phyloP scores from a whole-genome alignment of 2,888 invertebrate genomes.

The Eristalis pertinax region DNA sequence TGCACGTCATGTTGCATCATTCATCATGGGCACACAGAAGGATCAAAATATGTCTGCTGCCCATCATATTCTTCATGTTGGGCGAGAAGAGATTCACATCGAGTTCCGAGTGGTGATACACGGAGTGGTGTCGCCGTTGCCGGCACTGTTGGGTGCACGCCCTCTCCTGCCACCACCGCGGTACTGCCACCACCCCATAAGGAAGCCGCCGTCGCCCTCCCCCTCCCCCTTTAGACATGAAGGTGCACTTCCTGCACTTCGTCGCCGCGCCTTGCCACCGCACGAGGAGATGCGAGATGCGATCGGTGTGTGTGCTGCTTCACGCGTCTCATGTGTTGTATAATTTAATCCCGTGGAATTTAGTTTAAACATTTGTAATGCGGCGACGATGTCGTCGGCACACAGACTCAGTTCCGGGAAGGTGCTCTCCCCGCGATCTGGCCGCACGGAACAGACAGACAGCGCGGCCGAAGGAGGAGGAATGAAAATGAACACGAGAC shows the following conservation, averaged over 20 bases:
- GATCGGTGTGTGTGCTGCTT: slow-evolving; percentile 25
- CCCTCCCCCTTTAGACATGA: neutral
- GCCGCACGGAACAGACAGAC: neutral
- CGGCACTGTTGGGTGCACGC: slow-evolving; percentile 32
- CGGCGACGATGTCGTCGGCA: slow-evolving; percentile 29
- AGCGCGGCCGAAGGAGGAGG: slow-evolving; percentile 27
- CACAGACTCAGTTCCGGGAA: slow-evolving; percentile 58
- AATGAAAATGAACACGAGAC: neutral
- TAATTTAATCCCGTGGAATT: slow-evolving; percentile 69
- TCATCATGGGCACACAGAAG: slow-evolving; percentile 69
- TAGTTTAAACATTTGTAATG: slow-evolving; percentile 71
- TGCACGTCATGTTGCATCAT: slow-evolving; percentile 71
- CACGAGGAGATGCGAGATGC: neutral
- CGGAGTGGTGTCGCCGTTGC: slow-evolving; percentile 66
- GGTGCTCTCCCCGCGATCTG: slow-evolving; percentile 26
- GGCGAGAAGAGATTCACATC: slow-evolving; percentile 44
- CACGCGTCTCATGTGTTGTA: slow-evolving; percentile 63
- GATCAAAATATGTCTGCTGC: slow-evolving; percentile 71
- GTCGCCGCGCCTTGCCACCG: no score
- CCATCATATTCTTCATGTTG: slow-evolving; percentile 63
- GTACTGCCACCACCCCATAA: slow-evolving; percentile 45
- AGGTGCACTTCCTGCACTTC: neutral
- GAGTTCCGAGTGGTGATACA: slow-evolving; percentile 46
- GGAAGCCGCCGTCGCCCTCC: slow-evolving; percentile 3
- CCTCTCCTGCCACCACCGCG: slow-evolving; percentile 39